A percentile compares a stretch with the other conserved stretches of the same genome.
These are phyloP conservation scores for Dryobates pubescens DNA, from an alignment of 2,797 vertebrate genomes.

Conservation along the genomic window DNA sequence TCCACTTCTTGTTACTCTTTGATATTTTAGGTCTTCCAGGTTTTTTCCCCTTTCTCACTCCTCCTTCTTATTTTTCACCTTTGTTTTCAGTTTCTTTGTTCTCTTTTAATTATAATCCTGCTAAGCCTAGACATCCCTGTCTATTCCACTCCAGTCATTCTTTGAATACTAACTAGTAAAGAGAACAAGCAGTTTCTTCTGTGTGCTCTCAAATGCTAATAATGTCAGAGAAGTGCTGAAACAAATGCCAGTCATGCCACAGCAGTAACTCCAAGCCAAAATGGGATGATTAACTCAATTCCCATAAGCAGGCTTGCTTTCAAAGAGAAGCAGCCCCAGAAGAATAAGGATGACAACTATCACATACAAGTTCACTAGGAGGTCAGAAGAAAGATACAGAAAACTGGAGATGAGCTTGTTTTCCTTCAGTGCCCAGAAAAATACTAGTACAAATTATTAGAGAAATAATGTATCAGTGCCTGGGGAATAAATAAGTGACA, in stretches of 20 bases:
- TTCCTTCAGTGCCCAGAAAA: neutral
- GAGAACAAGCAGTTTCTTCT: neutral
- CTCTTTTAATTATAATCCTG: slow-evolving; percentile 51
- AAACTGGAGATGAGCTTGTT: neutral
- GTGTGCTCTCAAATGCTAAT: neutral
- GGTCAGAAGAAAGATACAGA: neutral
- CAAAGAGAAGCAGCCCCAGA: neutral
- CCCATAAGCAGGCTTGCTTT: neutral
- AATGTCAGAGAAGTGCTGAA: neutral
- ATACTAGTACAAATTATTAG: neutral
- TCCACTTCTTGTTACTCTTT: neutral
- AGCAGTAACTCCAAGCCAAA: neutral
- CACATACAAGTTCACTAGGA: neutral
- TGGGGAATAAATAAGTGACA: slow-evolving; percentile 4
- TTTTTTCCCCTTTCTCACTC: neutral
- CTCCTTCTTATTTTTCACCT: slow-evolving; percentile 21
- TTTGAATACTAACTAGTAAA: slow-evolving; percentile 25
- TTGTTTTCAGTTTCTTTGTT: slow-evolving; percentile 28
- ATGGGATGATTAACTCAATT: neutral
- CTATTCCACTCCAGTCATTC: neutral
- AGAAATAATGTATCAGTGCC: neutral
- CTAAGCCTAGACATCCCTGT: slow-evolving; percentile 25
- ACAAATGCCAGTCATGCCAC: neutral
- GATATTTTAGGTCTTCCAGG: neutral
- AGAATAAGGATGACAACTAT: neutral